A percentile compares a stretch with the other conserved stretches of the same genome.
Evolutionary conservation across 2,888 invertebrate species (phyloP).

Genomic region (Scaptomyza flava): DNA sequence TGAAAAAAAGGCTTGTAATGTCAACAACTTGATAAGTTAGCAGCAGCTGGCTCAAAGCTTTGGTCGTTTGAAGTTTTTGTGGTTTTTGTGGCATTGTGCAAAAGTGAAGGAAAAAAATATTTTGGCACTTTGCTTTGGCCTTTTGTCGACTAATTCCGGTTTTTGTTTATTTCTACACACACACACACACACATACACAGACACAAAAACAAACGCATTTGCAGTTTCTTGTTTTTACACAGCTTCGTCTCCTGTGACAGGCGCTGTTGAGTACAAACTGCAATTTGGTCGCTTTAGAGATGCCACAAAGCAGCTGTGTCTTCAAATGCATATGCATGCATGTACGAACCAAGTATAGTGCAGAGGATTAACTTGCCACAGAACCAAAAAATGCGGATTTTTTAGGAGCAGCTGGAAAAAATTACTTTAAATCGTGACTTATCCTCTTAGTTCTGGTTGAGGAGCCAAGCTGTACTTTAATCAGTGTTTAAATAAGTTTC

Average conservation of each 20-base stretch:
- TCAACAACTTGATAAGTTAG: slow-evolving; percentile 39
- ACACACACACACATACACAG: neutral
- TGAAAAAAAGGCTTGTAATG: slow-evolving; percentile 11
- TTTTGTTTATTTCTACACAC: slow-evolving; percentile 64
- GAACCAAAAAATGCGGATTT: slow-evolving; percentile 23
- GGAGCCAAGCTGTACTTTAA: neutral
- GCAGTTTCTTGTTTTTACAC: slow-evolving; percentile 46
- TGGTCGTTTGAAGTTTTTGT: slow-evolving; percentile 65
- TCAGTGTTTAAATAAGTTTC: neutral
- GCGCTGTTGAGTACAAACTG: slow-evolving; percentile 48
- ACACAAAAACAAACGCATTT: slow-evolving; percentile 7
- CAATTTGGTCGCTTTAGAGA: slow-evolving; percentile 67
- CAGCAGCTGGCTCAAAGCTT: slow-evolving; percentile 61
- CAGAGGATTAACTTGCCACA: slow-evolving; percentile 63
- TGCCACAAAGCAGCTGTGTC: slow-evolving; percentile 61
- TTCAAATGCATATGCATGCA: slow-evolving; percentile 34
- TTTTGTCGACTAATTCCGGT: slow-evolving; percentile 73
- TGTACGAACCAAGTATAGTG: slow-evolving; percentile 16
- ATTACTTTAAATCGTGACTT: neutral
- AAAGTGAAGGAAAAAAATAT: slow-evolving; percentile 43
- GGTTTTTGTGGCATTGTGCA: slow-evolving; percentile 48
- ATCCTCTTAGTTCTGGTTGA: neutral
- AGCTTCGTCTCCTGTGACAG: slow-evolving; percentile 55
- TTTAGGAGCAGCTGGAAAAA: slow-evolving; percentile 9
- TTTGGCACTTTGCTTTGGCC: slow-evolving; percentile 71